Evolutionary conservation across 2,113 vertebrate species (phyloP), one percentile per base, ranked within the genome.

Genomic region (Rhea pennata): DNA sequence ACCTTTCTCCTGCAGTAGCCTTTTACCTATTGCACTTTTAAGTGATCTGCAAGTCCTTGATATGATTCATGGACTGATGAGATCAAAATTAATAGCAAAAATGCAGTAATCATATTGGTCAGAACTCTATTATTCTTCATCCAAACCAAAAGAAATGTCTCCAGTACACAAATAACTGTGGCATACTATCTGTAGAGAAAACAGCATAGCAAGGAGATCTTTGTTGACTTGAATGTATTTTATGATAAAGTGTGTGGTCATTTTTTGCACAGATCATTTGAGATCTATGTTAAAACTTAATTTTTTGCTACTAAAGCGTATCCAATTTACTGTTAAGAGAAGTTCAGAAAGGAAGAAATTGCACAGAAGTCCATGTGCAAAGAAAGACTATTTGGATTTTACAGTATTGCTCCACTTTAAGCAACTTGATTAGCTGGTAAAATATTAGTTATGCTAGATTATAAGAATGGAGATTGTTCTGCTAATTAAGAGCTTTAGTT

Each of bases 371-470:
- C 36, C 56, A 33, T 84, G 31, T 83, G 51, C 44, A 96, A 95
- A 94, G 82, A 79, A 64, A 62, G 33, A 79, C 36, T 93, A 70
- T 88, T 93, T 80, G 56, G 36, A 73, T 94, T 97, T 39, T 91
- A 69, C 13, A 62, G 8, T 88, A 29, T 78, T 27, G 5, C 5
- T 80, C 24, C 73, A 91, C 33, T 96, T 96, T 96, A 93, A 98
- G 92, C 31, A 96, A 70, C 42, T 93, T 96, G 76, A 97, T 97
- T 94, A 97, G 36, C 39, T 87, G 22, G 36, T 95, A 94, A 96
- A 97, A 96, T 97, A 93, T 88, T 92, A 93, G 73, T 90, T 96
- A 93, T 96, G 62, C 54, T 95, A 83, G 39, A 83, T 88, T 95
- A 89, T 74, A 92, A 84, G 58, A 96, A 92, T 17, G 72, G 39